Conservation (phyloP, 2,888 invertebrate genomes). For the Papilio demoleus region DNA sequence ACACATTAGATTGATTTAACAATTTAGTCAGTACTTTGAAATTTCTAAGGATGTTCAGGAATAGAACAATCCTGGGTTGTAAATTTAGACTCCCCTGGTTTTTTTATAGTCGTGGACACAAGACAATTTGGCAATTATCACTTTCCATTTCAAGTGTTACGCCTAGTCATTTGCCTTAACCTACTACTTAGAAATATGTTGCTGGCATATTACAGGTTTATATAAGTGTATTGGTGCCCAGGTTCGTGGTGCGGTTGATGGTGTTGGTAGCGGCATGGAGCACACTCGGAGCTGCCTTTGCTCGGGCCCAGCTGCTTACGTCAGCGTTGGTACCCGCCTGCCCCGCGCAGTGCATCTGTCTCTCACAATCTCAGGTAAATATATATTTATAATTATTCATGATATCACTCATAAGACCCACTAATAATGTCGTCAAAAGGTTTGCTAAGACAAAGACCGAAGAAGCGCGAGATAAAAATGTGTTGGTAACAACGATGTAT, state of each 20-base stretch:
- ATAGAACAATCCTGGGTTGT: too few relatives aligned
- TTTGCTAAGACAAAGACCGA: background rate
- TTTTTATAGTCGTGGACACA: too few relatives aligned
- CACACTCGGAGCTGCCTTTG: constrained; percentile 57
- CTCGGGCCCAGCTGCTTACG: constrained; percentile 62
- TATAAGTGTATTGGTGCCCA: too few relatives aligned
- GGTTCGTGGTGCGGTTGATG: constrained; percentile 59
- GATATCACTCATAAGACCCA: background rate
- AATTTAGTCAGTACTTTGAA: too few relatives aligned
- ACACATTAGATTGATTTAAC: too few relatives aligned
- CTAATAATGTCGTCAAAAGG: background rate
- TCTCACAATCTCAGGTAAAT: constrained; percentile 92
- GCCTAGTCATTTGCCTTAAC: too few relatives aligned
- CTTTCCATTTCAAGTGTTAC: too few relatives aligned
- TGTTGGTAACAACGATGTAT: background rate
- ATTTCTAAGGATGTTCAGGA: too few relatives aligned
- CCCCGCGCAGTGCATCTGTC: constrained; percentile 92
- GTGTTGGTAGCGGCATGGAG: constrained; percentile 64
- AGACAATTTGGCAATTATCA: too few relatives aligned
- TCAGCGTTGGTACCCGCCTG: constrained; percentile 86
- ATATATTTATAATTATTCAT: background rate
- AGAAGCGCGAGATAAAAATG: background rate
- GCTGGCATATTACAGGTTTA: too few relatives aligned
- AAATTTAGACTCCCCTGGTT: too few relatives aligned
- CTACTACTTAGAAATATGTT: too few relatives aligned